Evolutionary conservation across 2,113 vertebrate genomes (phyloP).

Genomic region (Oreochromis tanganicae): DNA sequence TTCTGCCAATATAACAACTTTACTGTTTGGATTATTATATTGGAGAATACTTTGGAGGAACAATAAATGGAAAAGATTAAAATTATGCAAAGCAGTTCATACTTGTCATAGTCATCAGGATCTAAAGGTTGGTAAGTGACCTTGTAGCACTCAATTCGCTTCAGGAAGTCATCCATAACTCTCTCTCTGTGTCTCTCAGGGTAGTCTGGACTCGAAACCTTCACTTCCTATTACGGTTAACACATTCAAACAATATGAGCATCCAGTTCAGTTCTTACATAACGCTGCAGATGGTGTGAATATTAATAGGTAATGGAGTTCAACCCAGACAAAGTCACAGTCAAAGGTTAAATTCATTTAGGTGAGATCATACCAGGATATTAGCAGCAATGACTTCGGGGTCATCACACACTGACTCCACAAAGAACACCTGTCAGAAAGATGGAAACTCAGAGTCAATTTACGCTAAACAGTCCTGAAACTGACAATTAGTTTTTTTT

Average conservation of each 20-base stretch:
- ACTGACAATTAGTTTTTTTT: background rate
- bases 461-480: background rate
- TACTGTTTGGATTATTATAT: background rate
- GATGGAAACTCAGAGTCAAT: background rate
- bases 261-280: background rate
- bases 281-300: background rate
- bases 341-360: background rate
- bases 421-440: constrained; percentile 87
- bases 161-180: constrained; percentile 97
- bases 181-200: constrained; percentile 89
- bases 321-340: background rate
- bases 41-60: background rate
- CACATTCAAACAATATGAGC: background rate
- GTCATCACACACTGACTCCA: constrained; percentile 96
- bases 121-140: constrained; percentile 93
- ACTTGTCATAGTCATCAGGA: constrained; percentile 91
- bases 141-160: constrained; percentile 96
- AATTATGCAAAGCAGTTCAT: constrained; percentile 45
- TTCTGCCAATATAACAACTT: background rate
- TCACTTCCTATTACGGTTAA: constrained; percentile 82
- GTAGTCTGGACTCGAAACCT: constrained; percentile 96
- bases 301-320: constrained; percentile 20
- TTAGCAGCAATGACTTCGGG: constrained; percentile 97
- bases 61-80: background rate
- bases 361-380: constrained; percentile 82